Conservation (phyloP, 1,140 invertebrate species). For the Pogonus chalceus region DNA sequence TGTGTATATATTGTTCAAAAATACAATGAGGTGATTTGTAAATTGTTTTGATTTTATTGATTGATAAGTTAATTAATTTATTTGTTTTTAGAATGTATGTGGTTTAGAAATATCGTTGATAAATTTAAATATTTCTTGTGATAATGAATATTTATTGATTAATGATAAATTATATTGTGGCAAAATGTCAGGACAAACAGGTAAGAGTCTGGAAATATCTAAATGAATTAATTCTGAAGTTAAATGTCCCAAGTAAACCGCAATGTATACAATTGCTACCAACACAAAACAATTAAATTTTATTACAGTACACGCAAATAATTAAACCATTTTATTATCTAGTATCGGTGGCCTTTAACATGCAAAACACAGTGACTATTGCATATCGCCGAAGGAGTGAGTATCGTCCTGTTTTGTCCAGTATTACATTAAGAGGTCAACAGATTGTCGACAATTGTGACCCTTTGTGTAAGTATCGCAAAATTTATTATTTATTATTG, state of each 20-base stretch:
- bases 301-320: slow-evolving; percentile 5
- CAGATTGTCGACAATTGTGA: background rate
- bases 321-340: slow-evolving; percentile 12
- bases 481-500: no score
- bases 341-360: slow-evolving; percentile 3
- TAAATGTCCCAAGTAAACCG: no score
- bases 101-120: slow-evolving; percentile 13
- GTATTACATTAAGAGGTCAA: background rate
- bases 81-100: slow-evolving; percentile 14
- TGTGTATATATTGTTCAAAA: background rate
- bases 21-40: background rate
- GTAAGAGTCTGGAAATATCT: no score
- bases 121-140: slow-evolving; percentile 14
- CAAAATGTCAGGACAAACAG: slow-evolving; percentile 10
- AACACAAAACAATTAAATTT: background rate
- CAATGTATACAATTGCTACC: background rate
- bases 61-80: background rate
- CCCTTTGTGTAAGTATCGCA: background rate
- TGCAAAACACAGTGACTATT: slow-evolving; percentile 1
- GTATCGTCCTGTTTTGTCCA: background rate
- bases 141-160: slow-evolving; percentile 14
- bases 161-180: slow-evolving; percentile 15
- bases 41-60: no score
- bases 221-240: no score
- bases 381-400: background rate